Percentiles rank a stretch among this genome's conserved stretches.
phyloP scores from a whole-genome alignment of 2,797 vertebrate species.

The Thunnus albacares region DNA sequence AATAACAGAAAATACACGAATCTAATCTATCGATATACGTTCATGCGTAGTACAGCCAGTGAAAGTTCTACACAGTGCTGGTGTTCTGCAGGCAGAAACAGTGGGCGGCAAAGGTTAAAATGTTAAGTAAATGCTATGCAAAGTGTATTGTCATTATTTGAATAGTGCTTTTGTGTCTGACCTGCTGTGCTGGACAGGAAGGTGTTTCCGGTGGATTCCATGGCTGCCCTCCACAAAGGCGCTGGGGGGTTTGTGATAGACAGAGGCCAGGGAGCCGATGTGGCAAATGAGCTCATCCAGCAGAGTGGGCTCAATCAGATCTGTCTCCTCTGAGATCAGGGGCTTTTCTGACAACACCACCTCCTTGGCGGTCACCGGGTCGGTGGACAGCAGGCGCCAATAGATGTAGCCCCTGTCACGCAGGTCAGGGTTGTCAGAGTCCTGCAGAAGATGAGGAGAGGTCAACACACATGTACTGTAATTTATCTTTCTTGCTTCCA shows the following conservation, averaged over 20 bases:
- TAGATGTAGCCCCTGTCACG: constrained; percentile 98
- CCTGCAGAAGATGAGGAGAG: constrained; percentile 79
- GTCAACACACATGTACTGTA: neutral
- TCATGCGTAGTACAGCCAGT: too few species aligned
- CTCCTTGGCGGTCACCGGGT: constrained; percentile 97
- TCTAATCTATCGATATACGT: too few species aligned
- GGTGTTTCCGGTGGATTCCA: constrained; percentile 96
- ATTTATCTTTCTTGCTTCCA: neutral
- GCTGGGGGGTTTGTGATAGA: constrained; percentile 98
- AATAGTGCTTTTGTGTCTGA: constrained; percentile 65
- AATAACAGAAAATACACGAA: too few species aligned
- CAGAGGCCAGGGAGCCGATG: constrained; percentile 95
- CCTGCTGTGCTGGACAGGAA: constrained; percentile 98
- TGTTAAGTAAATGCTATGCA: too few species aligned
- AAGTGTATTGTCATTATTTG: too few species aligned
- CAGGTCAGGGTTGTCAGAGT: constrained; percentile 98
- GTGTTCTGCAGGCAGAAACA: neutral
- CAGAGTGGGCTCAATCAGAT: constrained; percentile 96
- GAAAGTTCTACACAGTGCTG: too few species aligned
- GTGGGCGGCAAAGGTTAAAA: too few species aligned
- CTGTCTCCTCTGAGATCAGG: constrained; percentile 96
- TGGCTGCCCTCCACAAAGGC: constrained; percentile 99
- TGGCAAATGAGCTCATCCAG: constrained; percentile 97
- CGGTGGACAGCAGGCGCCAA: constrained; percentile 97
- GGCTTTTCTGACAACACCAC: constrained; percentile 98